These are phyloP conservation scores for Cephus sareptanus DNA, from an alignment of 2,888 invertebrate species.

Conservation along the genomic window DNA sequence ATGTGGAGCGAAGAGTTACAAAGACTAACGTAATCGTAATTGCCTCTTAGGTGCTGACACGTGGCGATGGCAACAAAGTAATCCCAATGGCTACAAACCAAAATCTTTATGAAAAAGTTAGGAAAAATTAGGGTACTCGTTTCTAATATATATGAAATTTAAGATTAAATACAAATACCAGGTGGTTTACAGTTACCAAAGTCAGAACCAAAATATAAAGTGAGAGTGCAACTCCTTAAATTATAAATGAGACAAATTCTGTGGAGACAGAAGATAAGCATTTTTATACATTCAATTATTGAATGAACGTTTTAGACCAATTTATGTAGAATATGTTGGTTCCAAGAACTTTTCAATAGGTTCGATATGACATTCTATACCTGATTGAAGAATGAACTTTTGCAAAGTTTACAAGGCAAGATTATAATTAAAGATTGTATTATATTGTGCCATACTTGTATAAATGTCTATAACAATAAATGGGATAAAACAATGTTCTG, in stretches of 20 bases:
- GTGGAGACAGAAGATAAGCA: neutral
- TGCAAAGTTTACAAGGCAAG: neutral
- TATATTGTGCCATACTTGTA: neutral
- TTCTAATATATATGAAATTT: neutral
- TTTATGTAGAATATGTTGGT: neutral
- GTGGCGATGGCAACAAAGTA: conserved; percentile 88
- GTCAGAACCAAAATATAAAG: conserved; percentile 40
- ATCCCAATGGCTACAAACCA: conserved; percentile 78
- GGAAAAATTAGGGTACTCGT: neutral
- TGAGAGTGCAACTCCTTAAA: neutral
- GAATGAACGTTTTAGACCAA: neutral
- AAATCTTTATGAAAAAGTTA: neutral
- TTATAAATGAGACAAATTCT: neutral
- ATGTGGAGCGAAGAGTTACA: neutral
- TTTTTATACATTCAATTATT: neutral
- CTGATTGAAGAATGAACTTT: neutral
- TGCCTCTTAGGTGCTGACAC: conserved; percentile 72
- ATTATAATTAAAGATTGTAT: neutral
- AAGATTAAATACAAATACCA: conserved; percentile 16
- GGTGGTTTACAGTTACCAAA: conserved; percentile 56
- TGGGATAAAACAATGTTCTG: neutral
- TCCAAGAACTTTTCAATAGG: neutral
- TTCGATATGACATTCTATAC: neutral
- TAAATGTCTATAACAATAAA: neutral
- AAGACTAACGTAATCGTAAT: conserved; percentile 4